A percentile compares a stretch with the other conserved stretches of the same genome.
phyloP scores from a whole-genome alignment of 2,113 vertebrate genomes.

The Sakesphorus luctuosus region DNA sequence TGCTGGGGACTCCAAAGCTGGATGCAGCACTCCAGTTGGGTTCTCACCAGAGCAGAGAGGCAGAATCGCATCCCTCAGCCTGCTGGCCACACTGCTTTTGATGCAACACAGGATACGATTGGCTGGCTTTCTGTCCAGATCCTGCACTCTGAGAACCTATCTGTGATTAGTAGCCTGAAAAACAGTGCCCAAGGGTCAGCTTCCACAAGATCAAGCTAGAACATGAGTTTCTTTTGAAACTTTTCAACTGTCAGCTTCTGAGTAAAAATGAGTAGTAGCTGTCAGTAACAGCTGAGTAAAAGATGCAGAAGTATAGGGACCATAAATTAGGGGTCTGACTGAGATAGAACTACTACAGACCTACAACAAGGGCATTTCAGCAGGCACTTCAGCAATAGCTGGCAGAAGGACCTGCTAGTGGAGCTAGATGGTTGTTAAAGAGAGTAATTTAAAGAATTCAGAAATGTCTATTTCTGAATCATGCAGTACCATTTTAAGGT shows the following conservation, averaged over 20 bases:
- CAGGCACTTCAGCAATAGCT: background rate
- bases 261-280: conserved; percentile 21
- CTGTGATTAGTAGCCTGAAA: background rate
- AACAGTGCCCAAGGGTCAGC: background rate
- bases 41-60: background rate
- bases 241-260: background rate
- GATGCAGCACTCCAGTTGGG: background rate
- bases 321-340: background rate
- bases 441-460: background rate
- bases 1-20: no score
- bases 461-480: background rate
- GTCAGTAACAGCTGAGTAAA: conserved; percentile 20
- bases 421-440: background rate
- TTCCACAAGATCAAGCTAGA: conserved; percentile 7
- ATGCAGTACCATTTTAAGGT: background rate
- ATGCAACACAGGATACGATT: background rate
- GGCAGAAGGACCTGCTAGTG: background rate
- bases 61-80: background rate
- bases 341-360: background rate
- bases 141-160: background rate
- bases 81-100: background rate
- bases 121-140: background rate
- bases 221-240: background rate
- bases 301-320: background rate
- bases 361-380: background rate